These are phyloP conservation scores for Ostrea denselamellosa DNA, from an alignment of 1,140 invertebrate genomes.

Conservation along the genomic window DNA sequence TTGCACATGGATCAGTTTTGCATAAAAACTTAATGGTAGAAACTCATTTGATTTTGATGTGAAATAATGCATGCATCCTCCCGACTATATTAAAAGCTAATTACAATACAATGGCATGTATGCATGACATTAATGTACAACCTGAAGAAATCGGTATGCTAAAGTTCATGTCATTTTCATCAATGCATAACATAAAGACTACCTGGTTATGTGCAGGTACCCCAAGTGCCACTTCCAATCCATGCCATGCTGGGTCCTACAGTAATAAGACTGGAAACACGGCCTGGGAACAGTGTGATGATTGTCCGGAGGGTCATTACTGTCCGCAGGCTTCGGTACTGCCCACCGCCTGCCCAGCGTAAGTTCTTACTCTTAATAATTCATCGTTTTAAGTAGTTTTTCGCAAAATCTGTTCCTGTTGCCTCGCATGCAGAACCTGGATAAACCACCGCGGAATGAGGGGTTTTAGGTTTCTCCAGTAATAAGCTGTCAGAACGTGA, in stretches of 20 bases:
- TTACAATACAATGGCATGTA: too few species aligned
- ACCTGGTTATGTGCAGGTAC: conserved; percentile 64
- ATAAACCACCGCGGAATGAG: not conserved
- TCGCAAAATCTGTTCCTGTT: not conserved
- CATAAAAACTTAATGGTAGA: too few species aligned
- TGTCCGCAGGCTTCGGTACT: conserved; percentile 66
- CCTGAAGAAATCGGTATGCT: too few species aligned
- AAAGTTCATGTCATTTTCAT: too few species aligned
- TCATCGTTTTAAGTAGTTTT: not conserved
- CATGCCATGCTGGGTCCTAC: conserved; percentile 76
- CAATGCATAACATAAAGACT: not conserved
- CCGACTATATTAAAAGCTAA: too few species aligned
- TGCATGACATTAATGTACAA: too few species aligned
- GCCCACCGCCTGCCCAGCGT: conserved; percentile 69
- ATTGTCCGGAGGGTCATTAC: conserved; percentile 71
- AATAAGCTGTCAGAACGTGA: too few species aligned
- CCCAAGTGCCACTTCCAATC: conserved; percentile 60
- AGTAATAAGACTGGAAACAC: conserved; percentile 67
- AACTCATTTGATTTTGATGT: too few species aligned
- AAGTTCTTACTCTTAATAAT: conserved; percentile 51
- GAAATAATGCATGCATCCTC: too few species aligned
- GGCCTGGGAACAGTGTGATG: conserved; percentile 74
- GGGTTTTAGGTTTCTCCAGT: not conserved
- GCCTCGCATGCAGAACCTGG: too few species aligned
- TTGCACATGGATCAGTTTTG: too few species aligned